Percentiles rank a stretch among this genome's conserved stretches.
Conservation (phyloP, 1,140 invertebrate genomes). For the Euura saliciscinereae region DNA sequence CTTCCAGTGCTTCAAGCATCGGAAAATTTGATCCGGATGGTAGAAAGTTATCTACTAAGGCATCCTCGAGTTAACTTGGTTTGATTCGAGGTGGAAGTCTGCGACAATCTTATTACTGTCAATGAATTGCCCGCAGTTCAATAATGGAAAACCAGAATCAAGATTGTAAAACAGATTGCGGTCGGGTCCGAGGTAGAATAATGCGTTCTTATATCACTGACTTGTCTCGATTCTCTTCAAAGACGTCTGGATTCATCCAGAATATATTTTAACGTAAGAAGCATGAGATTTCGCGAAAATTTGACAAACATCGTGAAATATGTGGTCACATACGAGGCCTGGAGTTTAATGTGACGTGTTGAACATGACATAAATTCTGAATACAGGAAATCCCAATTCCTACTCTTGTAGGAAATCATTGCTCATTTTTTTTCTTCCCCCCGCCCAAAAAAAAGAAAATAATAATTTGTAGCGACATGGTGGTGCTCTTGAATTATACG, state of each 20-base stretch:
- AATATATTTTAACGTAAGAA: too few species aligned
- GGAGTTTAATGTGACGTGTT: too few species aligned
- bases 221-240: too few species aligned
- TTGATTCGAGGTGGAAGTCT: neutral
- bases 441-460: neutral
- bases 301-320: too few species aligned
- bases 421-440: neutral
- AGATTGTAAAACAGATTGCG: neutral
- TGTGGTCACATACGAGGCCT: too few species aligned
- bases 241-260: too few species aligned
- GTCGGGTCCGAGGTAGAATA: too few species aligned
- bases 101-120: neutral
- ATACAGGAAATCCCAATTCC: neutral
- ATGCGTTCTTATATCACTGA: too few species aligned
- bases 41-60: neutral
- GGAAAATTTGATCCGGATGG: neutral
- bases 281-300: too few species aligned
- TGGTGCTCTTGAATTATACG: neutral
- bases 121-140: neutral
- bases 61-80: neutral
- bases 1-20: neutral
- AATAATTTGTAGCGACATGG: neutral
- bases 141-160: neutral
- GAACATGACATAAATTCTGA: neutral
- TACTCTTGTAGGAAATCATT: neutral